These are phyloP conservation scores for Diogma glabrata DNA, from an alignment of 2,888 invertebrate genomes.

Conservation along the genomic window DNA sequence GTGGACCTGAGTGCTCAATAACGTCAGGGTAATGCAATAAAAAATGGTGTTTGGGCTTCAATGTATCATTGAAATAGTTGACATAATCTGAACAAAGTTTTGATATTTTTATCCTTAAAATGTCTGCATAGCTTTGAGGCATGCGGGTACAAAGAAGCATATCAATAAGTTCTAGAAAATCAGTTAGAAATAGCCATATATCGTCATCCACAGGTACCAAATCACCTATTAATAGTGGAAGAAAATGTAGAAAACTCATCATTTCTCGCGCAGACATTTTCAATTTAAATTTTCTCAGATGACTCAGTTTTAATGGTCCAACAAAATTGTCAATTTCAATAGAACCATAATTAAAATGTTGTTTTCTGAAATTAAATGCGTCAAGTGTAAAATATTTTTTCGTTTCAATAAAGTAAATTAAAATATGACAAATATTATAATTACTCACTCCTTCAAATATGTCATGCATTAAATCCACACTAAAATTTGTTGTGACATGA, in stretches of 20 bases:
- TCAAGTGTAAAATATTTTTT: neutral
- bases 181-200: neutral
- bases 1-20: conserved; percentile 7
- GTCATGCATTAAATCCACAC: neutral
- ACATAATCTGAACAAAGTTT: neutral
- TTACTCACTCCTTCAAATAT: neutral
- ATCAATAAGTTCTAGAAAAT: neutral
- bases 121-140: conserved; percentile 20
- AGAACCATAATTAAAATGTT: neutral
- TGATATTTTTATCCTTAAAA: conserved; percentile 16
- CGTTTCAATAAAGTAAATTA: neutral
- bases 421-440: neutral
- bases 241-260: neutral
- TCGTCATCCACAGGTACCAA: neutral
- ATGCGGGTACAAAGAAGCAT: neutral
- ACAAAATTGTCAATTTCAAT: neutral
- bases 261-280: neutral
- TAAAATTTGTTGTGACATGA: neutral
- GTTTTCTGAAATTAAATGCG: neutral
- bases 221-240: neutral
- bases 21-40: conserved; percentile 10
- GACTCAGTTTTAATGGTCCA: too few relatives aligned
- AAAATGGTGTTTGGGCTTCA: conserved; percentile 11
- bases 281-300: neutral
- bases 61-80: conserved; percentile 3